phyloP scores from a whole-genome alignment of 2,113 vertebrate species.

The Columba livia region DNA sequence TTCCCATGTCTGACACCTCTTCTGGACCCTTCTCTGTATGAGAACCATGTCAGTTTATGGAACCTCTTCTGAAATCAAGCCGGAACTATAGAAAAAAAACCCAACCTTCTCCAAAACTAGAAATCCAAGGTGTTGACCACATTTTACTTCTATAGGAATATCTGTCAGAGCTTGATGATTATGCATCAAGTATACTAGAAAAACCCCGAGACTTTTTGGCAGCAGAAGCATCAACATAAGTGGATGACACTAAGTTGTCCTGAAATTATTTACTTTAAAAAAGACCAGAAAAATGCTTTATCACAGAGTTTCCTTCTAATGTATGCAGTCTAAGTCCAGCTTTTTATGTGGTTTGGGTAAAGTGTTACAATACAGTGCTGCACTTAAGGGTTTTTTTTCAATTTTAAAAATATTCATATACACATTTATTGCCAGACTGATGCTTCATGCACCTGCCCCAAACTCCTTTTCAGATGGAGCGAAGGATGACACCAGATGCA shows the following conservation, averaged over 20 bases:
- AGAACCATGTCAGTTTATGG: fast-evolving
- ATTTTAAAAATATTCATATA: not conserved
- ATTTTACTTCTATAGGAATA: not conserved
- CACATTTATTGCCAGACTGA: not conserved
- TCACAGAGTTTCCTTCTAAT: not conserved
- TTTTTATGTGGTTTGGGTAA: not conserved
- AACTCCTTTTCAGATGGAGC: not conserved
- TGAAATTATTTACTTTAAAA: not conserved
- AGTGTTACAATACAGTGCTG: not conserved
- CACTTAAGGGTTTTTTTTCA: not conserved
- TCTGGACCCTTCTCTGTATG: not conserved
- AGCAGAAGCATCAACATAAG: not conserved
- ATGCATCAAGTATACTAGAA: not conserved
- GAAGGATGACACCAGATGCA: not conserved
- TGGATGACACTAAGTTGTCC: not conserved
- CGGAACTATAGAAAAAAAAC: not conserved
- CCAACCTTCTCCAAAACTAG: not conserved
- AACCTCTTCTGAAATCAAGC: not conserved
- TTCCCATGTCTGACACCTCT: not conserved
- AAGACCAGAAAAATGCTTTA: not conserved
- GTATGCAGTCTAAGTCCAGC: not conserved
- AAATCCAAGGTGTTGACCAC: not conserved
- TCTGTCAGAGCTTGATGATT: not conserved
- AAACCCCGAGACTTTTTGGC: not conserved
- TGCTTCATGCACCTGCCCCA: not conserved